Conservation (phyloP, 2,797 vertebrate species). For the Borostomias antarcticus region DNA sequence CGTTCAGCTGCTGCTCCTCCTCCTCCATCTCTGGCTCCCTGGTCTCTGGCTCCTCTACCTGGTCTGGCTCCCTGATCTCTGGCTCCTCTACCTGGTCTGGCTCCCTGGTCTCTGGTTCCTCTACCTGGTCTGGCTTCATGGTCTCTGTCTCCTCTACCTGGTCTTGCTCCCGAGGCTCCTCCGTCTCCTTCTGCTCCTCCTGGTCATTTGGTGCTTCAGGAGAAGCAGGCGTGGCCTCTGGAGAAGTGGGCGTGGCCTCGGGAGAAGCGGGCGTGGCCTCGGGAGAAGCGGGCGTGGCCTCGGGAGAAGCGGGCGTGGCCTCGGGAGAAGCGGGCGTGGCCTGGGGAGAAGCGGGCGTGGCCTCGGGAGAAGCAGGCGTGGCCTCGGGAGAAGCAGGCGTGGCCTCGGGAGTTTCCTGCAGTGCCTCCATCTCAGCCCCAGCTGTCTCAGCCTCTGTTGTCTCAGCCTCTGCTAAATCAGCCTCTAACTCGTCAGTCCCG, state of each 20-base stretch:
- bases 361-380: neutral
- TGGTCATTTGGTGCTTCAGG: too few relatives aligned
- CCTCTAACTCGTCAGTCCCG: neutral
- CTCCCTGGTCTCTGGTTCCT: constrained; percentile 9
- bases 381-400: neutral
- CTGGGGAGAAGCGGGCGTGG: neutral
- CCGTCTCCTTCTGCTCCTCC: too few relatives aligned
- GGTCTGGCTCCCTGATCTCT: constrained; percentile 16
- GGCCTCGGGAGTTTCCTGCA: neutral
- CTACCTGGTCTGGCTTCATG: neutral
- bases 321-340: too few relatives aligned
- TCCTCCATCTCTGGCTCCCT: constrained; percentile 3
- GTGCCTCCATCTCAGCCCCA: constrained; percentile 1
- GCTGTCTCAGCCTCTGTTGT: neutral
- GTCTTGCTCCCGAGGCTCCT: neutral
- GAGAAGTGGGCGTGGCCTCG: too few relatives aligned
- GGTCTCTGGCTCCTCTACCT: constrained; percentile 35
- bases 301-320: neutral
- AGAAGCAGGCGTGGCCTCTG: too few relatives aligned
- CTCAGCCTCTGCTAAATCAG: neutral
- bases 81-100: neutral
- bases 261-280: too few relatives aligned
- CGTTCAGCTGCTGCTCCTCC: neutral
- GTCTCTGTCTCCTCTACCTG: neutral
- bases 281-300: too few relatives aligned